A percentile compares a stretch with the other conserved stretches of the same genome.
These are phyloP conservation scores for Heliothis virescens DNA, from an alignment of 1,140 invertebrate species.

Conservation along the genomic window DNA sequence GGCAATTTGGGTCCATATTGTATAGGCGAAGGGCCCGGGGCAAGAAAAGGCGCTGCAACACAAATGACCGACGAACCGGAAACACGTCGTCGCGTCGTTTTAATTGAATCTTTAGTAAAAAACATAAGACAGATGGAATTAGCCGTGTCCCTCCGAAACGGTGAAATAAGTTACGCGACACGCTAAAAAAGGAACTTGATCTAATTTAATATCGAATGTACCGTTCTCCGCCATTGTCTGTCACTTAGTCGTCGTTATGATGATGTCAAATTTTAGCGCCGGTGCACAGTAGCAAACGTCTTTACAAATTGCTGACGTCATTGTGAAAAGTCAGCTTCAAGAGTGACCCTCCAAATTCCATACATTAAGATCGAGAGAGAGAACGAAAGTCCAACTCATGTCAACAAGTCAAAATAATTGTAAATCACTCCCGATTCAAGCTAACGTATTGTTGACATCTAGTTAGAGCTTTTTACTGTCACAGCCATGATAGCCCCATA, in stretches of 20 bases:
- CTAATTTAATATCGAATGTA: constrained; percentile 58
- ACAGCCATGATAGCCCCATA: neutral
- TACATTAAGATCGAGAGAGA: constrained; percentile 11
- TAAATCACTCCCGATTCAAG: constrained; percentile 1
- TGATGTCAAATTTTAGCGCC: neutral
- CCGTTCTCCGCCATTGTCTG: constrained; percentile 52
- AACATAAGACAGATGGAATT: constrained; percentile 68
- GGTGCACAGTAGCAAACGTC: neutral
- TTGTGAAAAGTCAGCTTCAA: constrained; percentile 29
- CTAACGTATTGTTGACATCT: neutral
- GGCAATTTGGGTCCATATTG: constrained; percentile 74
- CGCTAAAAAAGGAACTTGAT: constrained; percentile 29
- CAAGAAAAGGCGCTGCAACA: constrained; percentile 61
- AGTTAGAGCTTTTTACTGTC: neutral
- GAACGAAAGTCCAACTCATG: constrained; percentile 27
- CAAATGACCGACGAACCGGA: constrained; percentile 65
- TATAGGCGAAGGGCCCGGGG: constrained; percentile 66
- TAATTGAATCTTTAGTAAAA: constrained; percentile 76
- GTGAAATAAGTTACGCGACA: constrained; percentile 51
- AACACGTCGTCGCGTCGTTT: constrained; percentile 65
- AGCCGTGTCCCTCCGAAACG: constrained; percentile 58
- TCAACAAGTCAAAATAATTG: constrained; percentile 27
- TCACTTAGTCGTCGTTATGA: constrained; percentile 16
- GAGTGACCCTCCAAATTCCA: constrained; percentile 24
- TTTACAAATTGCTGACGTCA: constrained; percentile 18